Conservation (phyloP, 1,140 invertebrate species). For the Sarcophaga bullata region DNA sequence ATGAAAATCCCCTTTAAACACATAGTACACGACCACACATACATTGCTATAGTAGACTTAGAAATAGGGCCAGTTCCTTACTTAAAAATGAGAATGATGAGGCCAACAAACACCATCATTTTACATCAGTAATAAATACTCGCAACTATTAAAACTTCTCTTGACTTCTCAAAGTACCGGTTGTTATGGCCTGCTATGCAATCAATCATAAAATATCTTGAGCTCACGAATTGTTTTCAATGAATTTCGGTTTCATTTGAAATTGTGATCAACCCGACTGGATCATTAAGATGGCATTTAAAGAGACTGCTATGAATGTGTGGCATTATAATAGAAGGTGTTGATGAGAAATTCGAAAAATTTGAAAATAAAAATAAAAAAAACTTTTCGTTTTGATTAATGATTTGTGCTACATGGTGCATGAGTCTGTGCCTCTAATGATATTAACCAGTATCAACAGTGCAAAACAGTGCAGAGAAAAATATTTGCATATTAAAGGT, state of each 20-base stretch:
- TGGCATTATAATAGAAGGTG: not conserved
- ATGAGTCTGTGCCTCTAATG: too few species aligned
- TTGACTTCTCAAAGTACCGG: not conserved
- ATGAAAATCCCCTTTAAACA: not conserved
- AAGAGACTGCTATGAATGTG: not conserved
- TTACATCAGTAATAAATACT: not conserved
- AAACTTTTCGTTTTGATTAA: not conserved
- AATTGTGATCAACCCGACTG: conserved; percentile 9
- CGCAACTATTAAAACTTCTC: not conserved
- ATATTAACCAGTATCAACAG: too few species aligned
- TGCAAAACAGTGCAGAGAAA: too few species aligned
- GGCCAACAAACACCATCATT: not conserved
- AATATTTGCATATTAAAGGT: too few species aligned
- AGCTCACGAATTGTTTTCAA: conserved; percentile 32
- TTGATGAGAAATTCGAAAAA: conserved; percentile 34
- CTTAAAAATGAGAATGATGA: not conserved
- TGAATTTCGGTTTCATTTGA: conserved; percentile 21
- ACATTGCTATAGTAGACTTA: not conserved
- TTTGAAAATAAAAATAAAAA: not conserved
- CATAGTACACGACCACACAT: not conserved
- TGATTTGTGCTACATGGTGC: not conserved
- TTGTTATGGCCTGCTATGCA: not conserved
- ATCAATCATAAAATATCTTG: conserved; percentile 17
- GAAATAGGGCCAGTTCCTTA: not conserved
- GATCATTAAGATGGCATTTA: conserved; percentile 34